These are phyloP conservation scores for Platerodrilus igneus DNA, from an alignment of 2,888 invertebrate genomes.

Conservation along the genomic window DNA sequence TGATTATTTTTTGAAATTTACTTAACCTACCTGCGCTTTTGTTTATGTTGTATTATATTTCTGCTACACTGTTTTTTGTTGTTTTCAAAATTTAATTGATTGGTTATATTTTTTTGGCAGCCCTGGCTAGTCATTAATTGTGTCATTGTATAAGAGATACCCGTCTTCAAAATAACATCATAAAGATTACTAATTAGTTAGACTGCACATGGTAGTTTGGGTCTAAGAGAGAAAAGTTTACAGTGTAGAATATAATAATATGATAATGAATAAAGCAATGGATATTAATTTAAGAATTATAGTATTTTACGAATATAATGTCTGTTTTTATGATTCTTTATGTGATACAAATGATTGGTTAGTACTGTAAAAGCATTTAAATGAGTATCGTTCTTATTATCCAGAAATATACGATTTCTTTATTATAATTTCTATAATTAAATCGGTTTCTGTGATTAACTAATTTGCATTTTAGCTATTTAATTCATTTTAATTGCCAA, in stretches of 20 bases:
- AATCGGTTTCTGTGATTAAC: slow-evolving; percentile 42
- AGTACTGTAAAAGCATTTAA: slow-evolving; percentile 38
- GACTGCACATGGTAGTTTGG: too few species aligned
- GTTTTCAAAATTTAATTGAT: not conserved
- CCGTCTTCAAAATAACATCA: too few species aligned
- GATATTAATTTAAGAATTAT: slow-evolving; percentile 47
- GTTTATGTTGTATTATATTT: slow-evolving; percentile 36
- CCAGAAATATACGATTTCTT: slow-evolving; percentile 5
- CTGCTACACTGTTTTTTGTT: slow-evolving; percentile 30
- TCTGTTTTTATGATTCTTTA: slow-evolving; percentile 50
- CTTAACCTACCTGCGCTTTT: slow-evolving; percentile 37
- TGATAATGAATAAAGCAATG: slow-evolving; percentile 42
- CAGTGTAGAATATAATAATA: slow-evolving; percentile 36
- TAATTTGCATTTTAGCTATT: slow-evolving; percentile 37
- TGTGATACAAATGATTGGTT: slow-evolving; percentile 50
- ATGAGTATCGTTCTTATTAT: slow-evolving; percentile 33
- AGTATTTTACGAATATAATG: slow-evolving; percentile 47
- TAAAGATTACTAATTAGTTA: too few species aligned
- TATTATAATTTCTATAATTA: slow-evolving; percentile 34
- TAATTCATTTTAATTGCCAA: too few species aligned
- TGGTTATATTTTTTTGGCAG: too few species aligned
- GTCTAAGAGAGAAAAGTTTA: slow-evolving; percentile 16
- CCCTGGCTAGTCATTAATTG: too few species aligned
- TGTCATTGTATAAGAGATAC: too few species aligned
- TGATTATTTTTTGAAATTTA: slow-evolving; percentile 36